Conservation (phyloP, 2,797 vertebrate genomes). For the Aotus griseimembra region DNA sequence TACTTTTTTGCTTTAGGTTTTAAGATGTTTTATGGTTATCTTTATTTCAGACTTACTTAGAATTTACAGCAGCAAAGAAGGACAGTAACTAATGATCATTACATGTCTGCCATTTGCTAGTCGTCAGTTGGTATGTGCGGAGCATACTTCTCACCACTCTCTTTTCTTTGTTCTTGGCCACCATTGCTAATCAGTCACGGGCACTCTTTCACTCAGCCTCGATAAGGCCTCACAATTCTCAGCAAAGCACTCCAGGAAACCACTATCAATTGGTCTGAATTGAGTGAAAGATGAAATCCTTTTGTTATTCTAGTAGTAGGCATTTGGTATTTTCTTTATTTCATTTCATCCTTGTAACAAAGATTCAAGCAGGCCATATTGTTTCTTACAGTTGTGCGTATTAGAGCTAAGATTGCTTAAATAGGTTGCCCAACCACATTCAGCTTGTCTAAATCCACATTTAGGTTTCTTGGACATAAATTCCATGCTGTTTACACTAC, state of each 20-base stretch:
- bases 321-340: constrained; percentile 36
- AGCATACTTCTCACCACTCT: background rate
- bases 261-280: background rate
- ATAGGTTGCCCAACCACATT: background rate
- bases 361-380: background rate
- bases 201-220: background rate
- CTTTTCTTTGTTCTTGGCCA: constrained; percentile 1
- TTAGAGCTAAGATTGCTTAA: constrained; percentile 19
- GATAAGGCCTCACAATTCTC: background rate
- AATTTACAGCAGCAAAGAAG: constrained; percentile 18
- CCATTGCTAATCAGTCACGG: background rate
- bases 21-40: constrained; percentile 2
- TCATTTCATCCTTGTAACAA: constrained; percentile 26
- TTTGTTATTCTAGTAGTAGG: background rate
- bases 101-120: background rate
- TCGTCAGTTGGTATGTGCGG: background rate
- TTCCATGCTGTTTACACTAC: background rate
- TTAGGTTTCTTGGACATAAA: background rate
- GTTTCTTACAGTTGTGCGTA: background rate
- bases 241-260: background rate
- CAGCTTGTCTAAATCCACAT: background rate
- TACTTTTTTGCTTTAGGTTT: constrained; percentile 44
- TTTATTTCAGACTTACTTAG: constrained; percentile 45
- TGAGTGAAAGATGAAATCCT: background rate
- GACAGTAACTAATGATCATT: background rate